phyloP scores from a whole-genome alignment of 2,113 vertebrate genomes.

The Petrocephalus microphthalmus region DNA sequence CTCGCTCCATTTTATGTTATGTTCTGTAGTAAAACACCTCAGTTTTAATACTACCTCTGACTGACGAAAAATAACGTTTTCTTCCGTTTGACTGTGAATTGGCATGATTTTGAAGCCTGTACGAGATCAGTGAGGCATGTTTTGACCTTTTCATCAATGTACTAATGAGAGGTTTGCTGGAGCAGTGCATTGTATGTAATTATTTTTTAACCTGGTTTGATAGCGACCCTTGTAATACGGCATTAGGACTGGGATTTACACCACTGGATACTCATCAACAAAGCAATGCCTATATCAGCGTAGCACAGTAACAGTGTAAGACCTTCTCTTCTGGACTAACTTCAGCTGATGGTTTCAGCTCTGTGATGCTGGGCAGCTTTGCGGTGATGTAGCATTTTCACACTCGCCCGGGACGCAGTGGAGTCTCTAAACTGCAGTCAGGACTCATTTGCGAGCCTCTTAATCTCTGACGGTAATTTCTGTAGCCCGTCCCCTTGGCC shows the following conservation, averaged over 20 bases:
- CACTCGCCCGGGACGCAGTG: background rate
- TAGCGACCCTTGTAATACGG: background rate
- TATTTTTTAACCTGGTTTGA: background rate
- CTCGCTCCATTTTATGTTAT: background rate
- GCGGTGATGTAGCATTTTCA: background rate
- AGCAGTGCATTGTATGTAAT: background rate
- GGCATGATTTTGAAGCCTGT: background rate
- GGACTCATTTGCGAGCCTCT: background rate
- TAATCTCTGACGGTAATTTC: background rate
- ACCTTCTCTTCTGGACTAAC: background rate
- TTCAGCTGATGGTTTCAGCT: background rate
- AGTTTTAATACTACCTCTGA: background rate
- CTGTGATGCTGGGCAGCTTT: background rate
- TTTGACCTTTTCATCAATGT: background rate
- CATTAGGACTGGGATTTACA: background rate
- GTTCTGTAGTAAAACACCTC: background rate
- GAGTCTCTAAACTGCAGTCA: background rate
- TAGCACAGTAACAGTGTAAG: background rate
- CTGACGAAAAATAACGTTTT: background rate
- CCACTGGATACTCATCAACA: background rate
- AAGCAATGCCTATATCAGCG: background rate
- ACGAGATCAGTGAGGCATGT: background rate
- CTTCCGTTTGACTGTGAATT: background rate
- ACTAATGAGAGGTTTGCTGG: background rate
- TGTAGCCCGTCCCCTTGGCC: background rate